Percentiles rank a stretch among this genome's conserved stretches.
phyloP scores from a whole-genome alignment of 2,797 vertebrate species.

The Benthosema pterotum region DNA sequence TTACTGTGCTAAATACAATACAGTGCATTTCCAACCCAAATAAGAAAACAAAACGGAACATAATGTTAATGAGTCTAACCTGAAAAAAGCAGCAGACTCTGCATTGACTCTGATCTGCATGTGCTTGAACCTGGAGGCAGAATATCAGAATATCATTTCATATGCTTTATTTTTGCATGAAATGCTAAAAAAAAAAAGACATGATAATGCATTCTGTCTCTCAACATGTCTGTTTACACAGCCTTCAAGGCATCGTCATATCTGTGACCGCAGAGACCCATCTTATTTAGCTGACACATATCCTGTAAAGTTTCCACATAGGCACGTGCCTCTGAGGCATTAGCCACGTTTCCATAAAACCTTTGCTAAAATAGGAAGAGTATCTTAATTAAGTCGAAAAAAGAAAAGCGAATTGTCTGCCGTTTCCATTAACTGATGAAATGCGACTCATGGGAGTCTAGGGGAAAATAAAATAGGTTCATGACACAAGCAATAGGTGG shows the following conservation, averaged over 20 bases:
- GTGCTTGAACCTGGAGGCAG: slow-evolving; percentile 91
- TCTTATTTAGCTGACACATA: slow-evolving; percentile 11
- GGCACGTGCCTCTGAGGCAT: slow-evolving; percentile 2
- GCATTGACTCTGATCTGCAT: slow-evolving; percentile 97
- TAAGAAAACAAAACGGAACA: slow-evolving; percentile 1
- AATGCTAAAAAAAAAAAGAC: too few species aligned
- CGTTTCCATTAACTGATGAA: too few species aligned
- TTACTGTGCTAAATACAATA: neutral
- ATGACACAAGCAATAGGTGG: too few species aligned
- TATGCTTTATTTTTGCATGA: neutral
- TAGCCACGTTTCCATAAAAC: too few species aligned
- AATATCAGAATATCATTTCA: neutral
- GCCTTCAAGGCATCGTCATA: neutral
- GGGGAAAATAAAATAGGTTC: too few species aligned
- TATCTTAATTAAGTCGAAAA: too few species aligned
- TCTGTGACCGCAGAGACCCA: neutral
- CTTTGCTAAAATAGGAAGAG: too few species aligned
- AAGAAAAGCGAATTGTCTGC: too few species aligned
- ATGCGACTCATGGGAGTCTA: too few species aligned
- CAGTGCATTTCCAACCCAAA: too few species aligned
- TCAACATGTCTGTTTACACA: neutral
- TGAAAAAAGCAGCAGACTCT: slow-evolving; percentile 94
- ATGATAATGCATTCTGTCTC: neutral
- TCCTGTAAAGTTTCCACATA: slow-evolving; percentile 44
- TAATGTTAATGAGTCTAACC: slow-evolving; percentile 73